phyloP scores from a whole-genome alignment of 2,888 invertebrate species.

The Spodoptera exigua region DNA sequence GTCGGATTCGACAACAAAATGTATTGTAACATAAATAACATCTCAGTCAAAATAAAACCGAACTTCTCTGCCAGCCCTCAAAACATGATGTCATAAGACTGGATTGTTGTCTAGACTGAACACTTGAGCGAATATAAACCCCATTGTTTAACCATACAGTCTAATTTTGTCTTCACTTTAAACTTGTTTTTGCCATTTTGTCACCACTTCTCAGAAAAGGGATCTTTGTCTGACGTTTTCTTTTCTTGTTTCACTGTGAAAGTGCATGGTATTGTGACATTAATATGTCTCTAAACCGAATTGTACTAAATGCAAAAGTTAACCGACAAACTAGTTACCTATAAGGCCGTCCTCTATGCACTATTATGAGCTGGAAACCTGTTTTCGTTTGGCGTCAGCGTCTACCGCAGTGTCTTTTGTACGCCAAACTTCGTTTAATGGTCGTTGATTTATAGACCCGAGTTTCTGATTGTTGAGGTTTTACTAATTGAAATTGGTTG shows the following conservation, averaged over 20 bases:
- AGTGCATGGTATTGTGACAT: too few species aligned
- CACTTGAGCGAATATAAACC: conserved; percentile 4
- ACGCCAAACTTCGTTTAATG: too few species aligned
- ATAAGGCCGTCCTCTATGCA: conserved; percentile 13
- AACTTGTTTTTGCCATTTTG: conserved; percentile 4
- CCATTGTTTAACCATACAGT: neutral
- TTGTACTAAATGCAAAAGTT: neutral
- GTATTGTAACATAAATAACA: conserved; percentile 10
- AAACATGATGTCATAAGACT: conserved; percentile 12
- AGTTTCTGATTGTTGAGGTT: too few species aligned
- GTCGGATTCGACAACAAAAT: neutral
- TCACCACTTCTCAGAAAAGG: conserved; percentile 19
- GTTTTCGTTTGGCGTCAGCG: conserved; percentile 6
- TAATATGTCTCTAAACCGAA: neutral
- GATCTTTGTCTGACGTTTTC: neutral
- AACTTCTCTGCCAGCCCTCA: conserved; percentile 1
- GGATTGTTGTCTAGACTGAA: conserved; percentile 11
- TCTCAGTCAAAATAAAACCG: conserved; percentile 25
- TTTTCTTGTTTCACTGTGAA: too few species aligned
- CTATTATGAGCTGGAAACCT: neutral
- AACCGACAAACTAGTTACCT: conserved; percentile 7
- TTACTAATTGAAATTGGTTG: neutral
- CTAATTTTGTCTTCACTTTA: conserved; percentile 5
- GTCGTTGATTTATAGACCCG: too few species aligned
- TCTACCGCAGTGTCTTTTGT: neutral